phyloP scores from a whole-genome alignment of 2,888 invertebrate genomes.

The Pristionchus maxplancki region DNA sequence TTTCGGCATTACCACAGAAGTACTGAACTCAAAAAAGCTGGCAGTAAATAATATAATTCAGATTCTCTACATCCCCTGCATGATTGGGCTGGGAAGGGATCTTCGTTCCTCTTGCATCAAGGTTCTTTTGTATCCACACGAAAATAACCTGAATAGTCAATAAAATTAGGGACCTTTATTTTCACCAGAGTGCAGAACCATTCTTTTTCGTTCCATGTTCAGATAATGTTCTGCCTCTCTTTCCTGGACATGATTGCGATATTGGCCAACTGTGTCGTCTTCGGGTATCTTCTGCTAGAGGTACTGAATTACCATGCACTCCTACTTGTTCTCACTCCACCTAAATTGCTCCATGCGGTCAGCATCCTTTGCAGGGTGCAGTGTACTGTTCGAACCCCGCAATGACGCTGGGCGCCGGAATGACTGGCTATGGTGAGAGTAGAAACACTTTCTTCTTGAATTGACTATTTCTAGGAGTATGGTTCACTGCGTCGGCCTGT shows the following conservation, averaged over 20 bases:
- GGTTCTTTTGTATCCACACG: neutral
- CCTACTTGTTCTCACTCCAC: too few species aligned
- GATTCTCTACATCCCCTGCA: neutral
- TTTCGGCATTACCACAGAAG: neutral
- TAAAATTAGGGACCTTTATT: too few species aligned
- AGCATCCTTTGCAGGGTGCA: neutral
- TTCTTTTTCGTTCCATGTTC: too few species aligned
- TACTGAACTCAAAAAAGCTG: neutral
- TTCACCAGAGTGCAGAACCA: too few species aligned
- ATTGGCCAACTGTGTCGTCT: neutral
- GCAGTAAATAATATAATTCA: neutral
- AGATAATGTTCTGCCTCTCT: conserved; percentile 14
- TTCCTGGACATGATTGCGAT: neutral
- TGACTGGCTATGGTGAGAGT: neutral
- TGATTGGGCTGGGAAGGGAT: neutral
- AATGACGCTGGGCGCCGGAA: neutral
- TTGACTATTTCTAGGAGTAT: neutral
- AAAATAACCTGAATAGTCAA: neutral
- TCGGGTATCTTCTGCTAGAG: neutral
- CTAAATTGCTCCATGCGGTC: too few species aligned
- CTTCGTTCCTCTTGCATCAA: neutral
- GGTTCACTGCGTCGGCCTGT: neutral
- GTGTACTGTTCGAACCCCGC: neutral
- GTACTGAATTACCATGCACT: too few species aligned
- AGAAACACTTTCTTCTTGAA: neutral